These are phyloP conservation scores for Oncorhynchus kisutch DNA, from an alignment of 2,113 vertebrate species.

Conservation along the genomic window DNA sequence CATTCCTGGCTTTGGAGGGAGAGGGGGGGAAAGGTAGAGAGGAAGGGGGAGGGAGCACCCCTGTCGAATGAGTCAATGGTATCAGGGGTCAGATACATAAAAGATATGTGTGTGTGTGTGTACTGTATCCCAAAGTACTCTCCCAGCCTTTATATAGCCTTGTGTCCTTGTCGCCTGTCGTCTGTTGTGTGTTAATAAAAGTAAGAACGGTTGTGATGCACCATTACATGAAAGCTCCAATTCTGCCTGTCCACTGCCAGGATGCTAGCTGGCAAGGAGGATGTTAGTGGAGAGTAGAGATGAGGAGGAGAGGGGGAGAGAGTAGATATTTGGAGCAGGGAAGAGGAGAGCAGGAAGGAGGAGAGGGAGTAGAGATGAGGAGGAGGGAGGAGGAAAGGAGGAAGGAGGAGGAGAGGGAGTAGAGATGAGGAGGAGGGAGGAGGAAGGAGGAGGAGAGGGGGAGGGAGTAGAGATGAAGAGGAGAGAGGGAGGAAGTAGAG, in stretches of 20 bases:
- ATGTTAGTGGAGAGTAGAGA: not conserved
- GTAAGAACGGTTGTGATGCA: not conserved
- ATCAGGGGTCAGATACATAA: not conserved
- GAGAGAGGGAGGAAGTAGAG: not conserved
- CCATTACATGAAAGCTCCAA: not conserved
- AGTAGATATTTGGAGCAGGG: no score
- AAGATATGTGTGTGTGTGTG: not conserved
- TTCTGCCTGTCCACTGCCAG: not conserved
- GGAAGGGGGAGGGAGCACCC: not conserved
- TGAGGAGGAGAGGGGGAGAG: not conserved
- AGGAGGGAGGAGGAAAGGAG: not conserved
- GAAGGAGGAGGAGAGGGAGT: no score
- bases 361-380: not conserved
- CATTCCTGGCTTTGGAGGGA: conserved; percentile 41
- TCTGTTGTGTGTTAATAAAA: not conserved
- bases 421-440: no score
- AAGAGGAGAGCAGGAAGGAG: no score
- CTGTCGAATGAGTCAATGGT: not conserved
- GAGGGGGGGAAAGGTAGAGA: not conserved
- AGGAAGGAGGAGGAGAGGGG: not conserved
- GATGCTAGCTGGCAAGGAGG: not conserved
- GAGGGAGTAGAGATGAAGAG: not conserved
- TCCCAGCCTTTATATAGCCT: not conserved
- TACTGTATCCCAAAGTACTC: not conserved
- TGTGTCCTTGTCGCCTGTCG: not conserved